phyloP scores from a whole-genome alignment of 1,140 invertebrate genomes.

The Reticulitermes speratus region DNA sequence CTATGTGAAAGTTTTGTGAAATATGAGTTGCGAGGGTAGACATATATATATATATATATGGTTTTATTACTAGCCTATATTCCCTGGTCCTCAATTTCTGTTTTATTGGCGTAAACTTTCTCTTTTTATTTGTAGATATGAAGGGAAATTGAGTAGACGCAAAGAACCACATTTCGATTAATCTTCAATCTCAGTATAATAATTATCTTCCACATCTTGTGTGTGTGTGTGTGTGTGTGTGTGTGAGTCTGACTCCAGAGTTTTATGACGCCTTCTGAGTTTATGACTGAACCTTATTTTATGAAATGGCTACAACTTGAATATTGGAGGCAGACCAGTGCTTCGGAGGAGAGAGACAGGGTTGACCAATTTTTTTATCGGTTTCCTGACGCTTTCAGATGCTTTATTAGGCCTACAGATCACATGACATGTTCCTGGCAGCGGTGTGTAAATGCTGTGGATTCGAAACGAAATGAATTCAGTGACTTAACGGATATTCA shows the following conservation, averaged over 20 bases:
- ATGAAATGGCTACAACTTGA: background rate
- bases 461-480: too few species aligned
- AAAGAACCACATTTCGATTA: background rate
- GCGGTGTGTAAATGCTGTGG: too few species aligned
- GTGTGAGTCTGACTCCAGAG: background rate
- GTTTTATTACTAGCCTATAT: background rate
- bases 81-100: background rate
- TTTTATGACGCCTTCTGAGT: background rate
- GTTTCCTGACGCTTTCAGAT: too few species aligned
- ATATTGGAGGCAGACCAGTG: background rate
- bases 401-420: too few species aligned
- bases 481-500: too few species aligned
- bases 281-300: background rate
- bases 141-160: background rate
- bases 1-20: background rate
- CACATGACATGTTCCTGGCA: too few species aligned
- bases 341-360: background rate
- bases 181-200: constrained; percentile 13
- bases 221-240: too few species aligned
- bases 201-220: background rate
- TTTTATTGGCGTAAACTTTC: background rate
- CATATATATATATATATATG: background rate
- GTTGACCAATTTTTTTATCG: background rate
- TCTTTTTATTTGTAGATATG: background rate
- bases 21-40: background rate